Base-by-base conservation (phyloP, 2,113 vertebrate genomes). In the Sorex fumeus region DNA sequence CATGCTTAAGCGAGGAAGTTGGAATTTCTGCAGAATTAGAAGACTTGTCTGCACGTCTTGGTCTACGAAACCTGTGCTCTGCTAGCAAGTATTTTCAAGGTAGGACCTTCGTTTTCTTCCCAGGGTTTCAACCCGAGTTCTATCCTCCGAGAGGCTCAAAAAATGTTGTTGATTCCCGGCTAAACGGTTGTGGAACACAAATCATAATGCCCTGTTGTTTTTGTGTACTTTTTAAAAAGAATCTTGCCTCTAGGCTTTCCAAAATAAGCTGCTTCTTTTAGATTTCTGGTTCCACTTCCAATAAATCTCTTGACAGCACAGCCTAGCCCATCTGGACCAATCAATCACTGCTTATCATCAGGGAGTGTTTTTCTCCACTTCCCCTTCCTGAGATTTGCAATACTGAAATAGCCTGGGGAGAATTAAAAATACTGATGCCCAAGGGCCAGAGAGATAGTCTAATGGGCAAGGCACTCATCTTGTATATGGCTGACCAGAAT, bases 291-390 rank as follows among this genome's bases (percentile, higher is more conserved):
- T 95, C 79, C 11, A 62, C 69, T 84, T 92, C 34, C 53, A 86
- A 78, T 71, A 88, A 82, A 88, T 95, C 83, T 78, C 83, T 94
- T 96, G 92, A 94, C 90, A 94, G 74, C 72, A 77, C 80, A 94
- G 93, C 64, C 92, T 91, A 84, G 86, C 90, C 96, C 94, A 96
- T 96, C 94, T 96, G 95, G 94, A 89, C 79, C 87, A 86, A 95
- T 96, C 94, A 85, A 91, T 97, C 95, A 95, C n/a, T 57, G 27
- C 80, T 93, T 87, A 94, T 94, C 90, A 95, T 84, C 90, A 87
- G 71, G 57, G 18, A 16, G 70, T 60, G 86, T 90, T 95, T 96
- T 90, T 88, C 84, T 90, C 23, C 13, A 53, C 32, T 93, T 87
- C 47, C 30, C 57, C 19, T 84, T 76, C 64, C 53, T 28, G 27